Percentiles rank a stretch among this genome's conserved stretches.
Conservation (phyloP, 2,888 invertebrate genomes). For the Epistrophe grossulariae region DNA sequence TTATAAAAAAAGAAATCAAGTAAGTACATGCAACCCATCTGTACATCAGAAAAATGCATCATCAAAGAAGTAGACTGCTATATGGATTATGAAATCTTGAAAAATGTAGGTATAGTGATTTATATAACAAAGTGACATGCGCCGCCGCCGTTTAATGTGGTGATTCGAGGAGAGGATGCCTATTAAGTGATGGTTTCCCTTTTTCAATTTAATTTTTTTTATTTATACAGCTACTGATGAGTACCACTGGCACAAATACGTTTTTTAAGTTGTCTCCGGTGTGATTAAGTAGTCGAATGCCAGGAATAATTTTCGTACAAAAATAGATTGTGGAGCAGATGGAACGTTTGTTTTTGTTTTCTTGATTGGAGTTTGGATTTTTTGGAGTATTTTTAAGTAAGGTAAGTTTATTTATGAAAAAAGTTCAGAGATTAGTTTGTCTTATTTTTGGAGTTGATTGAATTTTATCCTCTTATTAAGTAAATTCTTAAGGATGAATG, state of each 20-base stretch:
- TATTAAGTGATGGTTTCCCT: constrained; percentile 20
- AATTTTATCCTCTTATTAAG: neutral
- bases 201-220: constrained; percentile 1
- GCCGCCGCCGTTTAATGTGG: neutral
- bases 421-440: neutral
- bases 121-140: constrained; percentile 37
- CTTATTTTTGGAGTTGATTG: neutral
- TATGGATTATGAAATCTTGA: constrained; percentile 64
- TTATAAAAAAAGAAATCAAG: neutral
- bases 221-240: neutral
- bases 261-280: constrained; percentile 3
- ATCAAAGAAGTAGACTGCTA: constrained; percentile 48
- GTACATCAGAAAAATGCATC: constrained; percentile 4
- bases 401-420: neutral
- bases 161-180: neutral
- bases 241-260: constrained; percentile 1
- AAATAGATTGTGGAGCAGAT: constrained; percentile 3
- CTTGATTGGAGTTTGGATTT: neutral
- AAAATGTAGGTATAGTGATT: constrained; percentile 49
- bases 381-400: neutral
- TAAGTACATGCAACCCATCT: neutral
- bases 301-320: neutral
- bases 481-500: neutral
- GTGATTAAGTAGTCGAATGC: neutral
- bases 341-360: neutral